Evolutionary conservation across 2,113 vertebrate genomes (phyloP), one percentile per base, ranked within the genome.

Genomic region (Nothobranchius furzeri): DNA sequence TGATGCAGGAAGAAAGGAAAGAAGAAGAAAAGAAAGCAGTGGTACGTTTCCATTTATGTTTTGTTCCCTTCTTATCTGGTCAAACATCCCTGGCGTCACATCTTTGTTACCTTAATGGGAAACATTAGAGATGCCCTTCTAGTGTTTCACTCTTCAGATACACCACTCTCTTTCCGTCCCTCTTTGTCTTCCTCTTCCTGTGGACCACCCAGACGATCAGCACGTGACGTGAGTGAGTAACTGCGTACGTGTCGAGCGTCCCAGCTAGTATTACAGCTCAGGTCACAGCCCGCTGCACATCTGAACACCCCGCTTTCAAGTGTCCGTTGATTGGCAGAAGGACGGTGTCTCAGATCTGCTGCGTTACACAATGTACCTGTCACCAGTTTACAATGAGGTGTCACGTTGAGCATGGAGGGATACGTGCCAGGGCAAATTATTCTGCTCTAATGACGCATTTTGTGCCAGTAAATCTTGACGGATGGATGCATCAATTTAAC

Each of bases 91-190:
- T 62, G 54, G 66, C 78, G 76, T 86, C 84, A 65, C 68, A 76
- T 88, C 78, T 83, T 77, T 3, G 64, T 81, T 86, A 73, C 83
- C 79, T 86, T 85, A 87, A 88, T 87, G 83, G 87, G 82, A 81
- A 86, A 79, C 84, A 87, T 54, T 78, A 77, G 64, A 85, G 80
- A 86, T 84, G 73, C 68, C 77, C 80, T 85, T 87, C 83, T 88
- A 74, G 79, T 78, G 85, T 84, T 78, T 66, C 84, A 68, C 48
- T 73, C 48, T 58, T 73, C 56, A 88, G 84, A 80, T 84, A 79
- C 56, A 68, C 69, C 75, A 75, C 73, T 76, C 68, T 67, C 59
- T 72, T 35, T 69, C 68, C 76, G 55, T 54, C 63, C 75, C 71
- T 53, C 75, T 68, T 67, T 73, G 52, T 63, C 58, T 67, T 49